Percentiles rank a stretch among this genome's conserved stretches.
These are phyloP conservation scores for Cepaea nemoralis DNA, from an alignment of 1,140 invertebrate genomes.

Conservation along the genomic window DNA sequence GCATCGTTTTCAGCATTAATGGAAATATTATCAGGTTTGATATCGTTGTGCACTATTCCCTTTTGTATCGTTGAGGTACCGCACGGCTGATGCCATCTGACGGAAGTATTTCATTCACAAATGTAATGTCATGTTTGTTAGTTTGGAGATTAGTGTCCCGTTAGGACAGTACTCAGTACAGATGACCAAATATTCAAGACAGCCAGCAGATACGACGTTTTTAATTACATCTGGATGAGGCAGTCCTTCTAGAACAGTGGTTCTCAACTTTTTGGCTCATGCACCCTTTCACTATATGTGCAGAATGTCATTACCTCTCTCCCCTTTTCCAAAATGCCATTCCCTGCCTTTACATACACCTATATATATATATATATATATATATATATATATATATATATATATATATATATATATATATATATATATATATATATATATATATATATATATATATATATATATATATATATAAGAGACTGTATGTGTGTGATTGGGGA, in stretches of 20 bases:
- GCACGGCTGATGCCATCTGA: background rate
- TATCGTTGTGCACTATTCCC: background rate
- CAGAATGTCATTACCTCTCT: background rate
- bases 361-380: background rate
- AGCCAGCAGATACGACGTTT: background rate
- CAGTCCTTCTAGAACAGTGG: background rate
- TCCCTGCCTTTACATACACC: background rate
- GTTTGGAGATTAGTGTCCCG: background rate
- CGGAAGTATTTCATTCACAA: background rate
- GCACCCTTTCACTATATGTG: background rate
- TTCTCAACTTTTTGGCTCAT: background rate
- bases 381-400: background rate
- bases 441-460: background rate
- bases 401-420: background rate
- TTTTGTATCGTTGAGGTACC: background rate
- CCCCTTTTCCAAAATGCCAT: too few relatives aligned
- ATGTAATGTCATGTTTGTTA: background rate
- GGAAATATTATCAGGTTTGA: background rate
- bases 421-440: background rate
- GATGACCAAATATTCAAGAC: background rate
- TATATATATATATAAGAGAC: too few relatives aligned
- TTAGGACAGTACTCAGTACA: constrained; percentile 15
- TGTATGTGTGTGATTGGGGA: too few relatives aligned
- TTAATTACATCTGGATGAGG: background rate
- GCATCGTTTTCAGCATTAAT: background rate